phyloP scores from a whole-genome alignment of 2,888 invertebrate genomes.

The Xanthia icteritia region DNA sequence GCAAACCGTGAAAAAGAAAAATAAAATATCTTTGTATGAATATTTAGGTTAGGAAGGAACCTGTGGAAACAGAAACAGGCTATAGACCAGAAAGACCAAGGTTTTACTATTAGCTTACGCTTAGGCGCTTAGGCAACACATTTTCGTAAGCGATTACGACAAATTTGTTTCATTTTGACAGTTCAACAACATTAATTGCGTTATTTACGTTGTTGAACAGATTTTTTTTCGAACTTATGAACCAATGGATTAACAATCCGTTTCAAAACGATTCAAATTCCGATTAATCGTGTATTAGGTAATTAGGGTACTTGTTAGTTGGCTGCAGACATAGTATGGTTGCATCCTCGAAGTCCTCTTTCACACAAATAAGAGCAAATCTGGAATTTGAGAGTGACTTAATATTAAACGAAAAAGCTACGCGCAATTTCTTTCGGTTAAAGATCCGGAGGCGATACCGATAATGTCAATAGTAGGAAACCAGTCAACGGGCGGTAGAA shows the following conservation, averaged over 20 bases:
- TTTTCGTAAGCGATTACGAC: too few species aligned
- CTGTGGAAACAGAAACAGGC: not conserved
- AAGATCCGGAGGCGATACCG: constrained; percentile 62
- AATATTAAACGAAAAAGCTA: constrained; percentile 61
- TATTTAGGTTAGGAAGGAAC: not conserved
- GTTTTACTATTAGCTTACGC: not conserved
- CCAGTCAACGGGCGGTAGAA: constrained; percentile 66
- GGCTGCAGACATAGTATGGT: not conserved
- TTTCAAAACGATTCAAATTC: too few species aligned
- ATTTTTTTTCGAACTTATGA: too few species aligned
- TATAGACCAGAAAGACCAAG: not conserved
- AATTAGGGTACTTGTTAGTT: too few species aligned
- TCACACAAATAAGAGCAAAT: not conserved
- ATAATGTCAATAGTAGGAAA: constrained; percentile 67
- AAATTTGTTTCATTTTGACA: too few species aligned
- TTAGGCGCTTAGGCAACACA: too few species aligned
- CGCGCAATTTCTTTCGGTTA: constrained; percentile 68
- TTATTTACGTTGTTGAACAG: too few species aligned
- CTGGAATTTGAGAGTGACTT: not conserved
- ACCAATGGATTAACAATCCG: too few species aligned
- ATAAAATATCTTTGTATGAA: not conserved
- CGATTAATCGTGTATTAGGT: too few species aligned
- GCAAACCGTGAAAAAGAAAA: not conserved
- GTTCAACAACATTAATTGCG: too few species aligned
- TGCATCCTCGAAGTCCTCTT: not conserved